A percentile compares a stretch with the other conserved stretches of the same genome.
phyloP scores from a whole-genome alignment of 1,140 invertebrate genomes.

The Sipha flava region DNA sequence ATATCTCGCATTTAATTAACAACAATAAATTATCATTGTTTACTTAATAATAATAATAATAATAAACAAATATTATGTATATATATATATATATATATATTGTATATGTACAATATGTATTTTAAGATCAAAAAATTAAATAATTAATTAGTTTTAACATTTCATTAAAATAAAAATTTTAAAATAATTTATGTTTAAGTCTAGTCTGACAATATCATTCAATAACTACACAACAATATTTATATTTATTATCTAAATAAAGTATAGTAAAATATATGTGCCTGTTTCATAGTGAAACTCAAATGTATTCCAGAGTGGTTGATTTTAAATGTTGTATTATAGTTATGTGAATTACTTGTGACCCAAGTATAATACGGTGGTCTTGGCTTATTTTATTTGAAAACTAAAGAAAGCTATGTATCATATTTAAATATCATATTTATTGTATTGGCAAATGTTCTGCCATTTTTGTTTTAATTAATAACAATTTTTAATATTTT shows the following conservation, averaged over 20 bases:
- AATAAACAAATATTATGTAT: neutral
- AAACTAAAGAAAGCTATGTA: neutral
- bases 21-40: neutral
- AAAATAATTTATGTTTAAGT: neutral
- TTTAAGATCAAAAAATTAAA: neutral
- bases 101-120: neutral
- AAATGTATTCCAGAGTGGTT: neutral
- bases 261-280: neutral
- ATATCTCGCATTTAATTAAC: neutral
- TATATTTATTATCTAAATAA: neutral
- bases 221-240: neutral
- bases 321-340: neutral
- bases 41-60: neutral
- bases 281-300: conserved; percentile 1
- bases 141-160: neutral
- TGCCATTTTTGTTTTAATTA: neutral
- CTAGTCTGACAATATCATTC: conserved; percentile 6
- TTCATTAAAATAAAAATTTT: neutral
- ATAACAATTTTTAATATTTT: neutral
- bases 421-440: neutral
- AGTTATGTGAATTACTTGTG: neutral
- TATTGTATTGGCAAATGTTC: neutral
- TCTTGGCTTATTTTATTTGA: neutral
- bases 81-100: neutral
- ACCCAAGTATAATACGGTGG: neutral